These are phyloP conservation scores for Globicephala melas DNA, from an alignment of 2,113 vertebrate genomes.

Conservation along the genomic window DNA sequence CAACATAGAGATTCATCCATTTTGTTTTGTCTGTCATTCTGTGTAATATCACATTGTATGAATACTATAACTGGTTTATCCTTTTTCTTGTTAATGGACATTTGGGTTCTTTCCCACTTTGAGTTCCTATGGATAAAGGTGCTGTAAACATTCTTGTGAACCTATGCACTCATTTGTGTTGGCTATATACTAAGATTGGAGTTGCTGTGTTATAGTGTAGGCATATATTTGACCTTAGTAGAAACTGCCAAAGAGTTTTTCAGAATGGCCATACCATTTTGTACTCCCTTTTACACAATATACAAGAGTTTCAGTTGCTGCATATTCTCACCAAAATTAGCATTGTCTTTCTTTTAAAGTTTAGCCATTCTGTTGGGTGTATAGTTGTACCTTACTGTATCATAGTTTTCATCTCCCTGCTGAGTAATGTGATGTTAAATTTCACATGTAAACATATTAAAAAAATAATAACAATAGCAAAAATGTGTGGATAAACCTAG, in stretches of 20 bases:
- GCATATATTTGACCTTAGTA: neutral
- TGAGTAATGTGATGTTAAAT: neutral
- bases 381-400: neutral
- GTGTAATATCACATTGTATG: neutral
- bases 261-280: neutral
- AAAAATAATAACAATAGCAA: neutral
- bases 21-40: neutral
- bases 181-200: neutral
- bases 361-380: neutral
- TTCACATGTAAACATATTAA: neutral
- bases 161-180: neutral
- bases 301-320: neutral
- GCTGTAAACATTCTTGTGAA: neutral
- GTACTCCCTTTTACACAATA: neutral
- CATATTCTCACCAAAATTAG: neutral
- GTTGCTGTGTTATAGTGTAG: neutral
- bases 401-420: neutral
- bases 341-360: neutral
- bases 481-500: neutral
- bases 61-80: neutral
- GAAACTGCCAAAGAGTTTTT: neutral
- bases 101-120: neutral
- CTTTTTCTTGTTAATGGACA: neutral
- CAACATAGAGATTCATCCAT: neutral
- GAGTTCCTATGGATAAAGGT: neutral